A percentile compares a stretch with the other conserved stretches of the same genome.
These are phyloP conservation scores for Sebastes minor DNA, from an alignment of 2,797 vertebrate genomes.

Conservation along the genomic window DNA sequence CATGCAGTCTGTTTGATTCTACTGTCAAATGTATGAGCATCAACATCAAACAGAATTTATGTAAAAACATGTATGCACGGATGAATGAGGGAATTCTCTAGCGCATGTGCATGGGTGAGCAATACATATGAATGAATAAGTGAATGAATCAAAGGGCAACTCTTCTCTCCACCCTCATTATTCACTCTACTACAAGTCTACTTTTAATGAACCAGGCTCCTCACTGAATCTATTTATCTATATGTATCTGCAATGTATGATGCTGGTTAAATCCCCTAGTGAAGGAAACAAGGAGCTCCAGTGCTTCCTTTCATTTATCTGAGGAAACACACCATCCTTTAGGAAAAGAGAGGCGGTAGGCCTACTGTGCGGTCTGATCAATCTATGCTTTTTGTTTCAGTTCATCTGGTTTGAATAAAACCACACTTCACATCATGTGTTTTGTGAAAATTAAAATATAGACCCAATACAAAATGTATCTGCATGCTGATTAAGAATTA, in stretches of 20 bases:
- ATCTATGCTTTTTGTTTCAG: neutral
- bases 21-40: neutral
- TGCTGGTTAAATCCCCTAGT: neutral
- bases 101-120: neutral
- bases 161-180: neutral
- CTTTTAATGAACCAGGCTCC: neutral
- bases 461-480: neutral
- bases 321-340: neutral
- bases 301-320: neutral
- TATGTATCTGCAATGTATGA: neutral
- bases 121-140: slow-evolving; percentile 18
- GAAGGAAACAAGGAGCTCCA: neutral
- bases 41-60: slow-evolving; percentile 2
- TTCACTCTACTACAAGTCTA: neutral
- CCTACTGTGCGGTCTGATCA: neutral
- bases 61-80: neutral
- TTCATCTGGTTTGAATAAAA: neutral
- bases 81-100: slow-evolving; percentile 4
- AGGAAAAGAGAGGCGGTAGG: neutral
- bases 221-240: neutral
- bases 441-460: neutral
- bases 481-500: neutral
- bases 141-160: slow-evolving; percentile 2
- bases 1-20: neutral
- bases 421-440: neutral